These are phyloP conservation scores for Nannoperca obscura DNA, from an alignment of 2,797 vertebrate genomes.

Conservation along the genomic window DNA sequence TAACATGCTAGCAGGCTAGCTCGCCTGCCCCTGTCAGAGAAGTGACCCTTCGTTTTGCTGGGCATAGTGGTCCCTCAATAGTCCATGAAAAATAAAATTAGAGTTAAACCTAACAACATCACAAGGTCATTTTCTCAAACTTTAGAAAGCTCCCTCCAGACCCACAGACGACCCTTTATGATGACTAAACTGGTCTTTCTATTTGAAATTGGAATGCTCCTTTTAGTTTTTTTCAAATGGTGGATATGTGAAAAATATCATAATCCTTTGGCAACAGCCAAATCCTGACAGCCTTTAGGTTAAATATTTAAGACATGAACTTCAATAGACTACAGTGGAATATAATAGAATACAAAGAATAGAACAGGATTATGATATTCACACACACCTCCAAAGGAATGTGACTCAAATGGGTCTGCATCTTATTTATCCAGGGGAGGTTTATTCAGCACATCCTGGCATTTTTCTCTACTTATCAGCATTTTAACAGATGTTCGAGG, in stretches of 20 bases:
- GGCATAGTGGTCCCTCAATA: too few species aligned
- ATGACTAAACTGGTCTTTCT: too few species aligned
- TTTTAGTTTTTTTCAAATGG: not conserved
- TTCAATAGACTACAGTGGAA: not conserved
- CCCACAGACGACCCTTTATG: too few species aligned
- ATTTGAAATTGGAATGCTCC: not conserved
- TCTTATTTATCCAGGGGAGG: not conserved
- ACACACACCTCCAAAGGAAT: too few species aligned
- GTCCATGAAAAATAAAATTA: too few species aligned
- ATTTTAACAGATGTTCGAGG: not conserved
- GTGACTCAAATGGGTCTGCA: not conserved
- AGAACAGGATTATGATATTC: not conserved
- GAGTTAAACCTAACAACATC: too few species aligned
- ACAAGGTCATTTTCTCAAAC: too few species aligned
- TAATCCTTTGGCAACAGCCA: not conserved
- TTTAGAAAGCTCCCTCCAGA: too few species aligned
- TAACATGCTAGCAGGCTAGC: too few species aligned
- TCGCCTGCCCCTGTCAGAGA: too few species aligned
- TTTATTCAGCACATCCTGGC: not conserved
- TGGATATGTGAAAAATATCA: not conserved
- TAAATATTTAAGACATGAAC: not conserved
- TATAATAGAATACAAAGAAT: not conserved
- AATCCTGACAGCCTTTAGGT: too few species aligned
- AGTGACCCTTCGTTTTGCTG: too few species aligned
- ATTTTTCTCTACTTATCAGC: not conserved